Base-by-base conservation (phyloP, 2,113 vertebrate genomes). In the Silurus meridionalis region DNA sequence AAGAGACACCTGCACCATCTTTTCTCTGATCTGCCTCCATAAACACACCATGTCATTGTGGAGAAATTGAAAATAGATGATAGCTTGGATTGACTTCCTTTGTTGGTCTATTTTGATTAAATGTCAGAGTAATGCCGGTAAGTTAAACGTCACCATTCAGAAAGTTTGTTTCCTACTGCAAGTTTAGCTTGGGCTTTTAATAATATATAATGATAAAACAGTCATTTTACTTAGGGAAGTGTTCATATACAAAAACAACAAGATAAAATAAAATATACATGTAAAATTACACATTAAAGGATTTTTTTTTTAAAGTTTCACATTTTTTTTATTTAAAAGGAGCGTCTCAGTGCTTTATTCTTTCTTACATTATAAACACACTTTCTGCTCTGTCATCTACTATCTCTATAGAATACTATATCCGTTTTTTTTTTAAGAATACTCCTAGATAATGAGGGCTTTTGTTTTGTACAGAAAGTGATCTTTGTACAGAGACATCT, bases 31-130 rank as follows among this genome's bases (percentile, higher is more conserved):
- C 67, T 78, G 69, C 64, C 71, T 52, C 50, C 79, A 55, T 80
- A 82, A 81, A 53, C 21, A 83, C 67, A 61, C 19, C 78, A 61
- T 75, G 23, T 69, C 53, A 89, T 90, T 90, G 90, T 91, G 89
- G 87, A 84, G 37, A 91, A 93, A 95, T 94, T 95, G 88, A 88
- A 80, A 69, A 87, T 87, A 88, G 93, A 92, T 93, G 94, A 94
- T 90, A 93, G 86, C 85, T 74, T 78, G 28, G 80, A 88, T 87
- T 87, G 78, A 86, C 4, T 55, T 80, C 87, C 92, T 83, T 86
- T 91, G 89, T 85, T 88, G 46, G 10, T n/a, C 61, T 80, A 66
- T 89, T 88, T 83, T 88, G 69, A 88, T 82, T 60, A 88, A 85
- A 80, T 63, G 67, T 82, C 63, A 84, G 4, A n/a, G 46, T 84